These are phyloP conservation scores for Antheraea pernyi DNA, from an alignment of 1,140 invertebrate species.

Conservation along the genomic window DNA sequence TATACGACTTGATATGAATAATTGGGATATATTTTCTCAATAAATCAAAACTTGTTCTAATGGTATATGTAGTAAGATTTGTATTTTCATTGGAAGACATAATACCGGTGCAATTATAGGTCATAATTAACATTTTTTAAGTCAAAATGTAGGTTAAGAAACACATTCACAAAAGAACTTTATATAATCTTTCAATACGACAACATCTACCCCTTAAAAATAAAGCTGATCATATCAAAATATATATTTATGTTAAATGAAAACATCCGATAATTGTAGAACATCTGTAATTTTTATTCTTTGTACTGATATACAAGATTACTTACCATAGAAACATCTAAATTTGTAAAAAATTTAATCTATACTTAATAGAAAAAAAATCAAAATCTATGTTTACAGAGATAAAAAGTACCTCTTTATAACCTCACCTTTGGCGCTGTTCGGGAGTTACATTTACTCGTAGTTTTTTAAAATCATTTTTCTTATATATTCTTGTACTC, in stretches of 20 bases:
- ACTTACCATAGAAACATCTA: constrained; percentile 51
- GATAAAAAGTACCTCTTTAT: constrained; percentile 42
- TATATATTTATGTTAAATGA: constrained; percentile 54
- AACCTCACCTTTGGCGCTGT: neutral
- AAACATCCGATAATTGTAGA: constrained; percentile 44
- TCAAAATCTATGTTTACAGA: constrained; percentile 44
- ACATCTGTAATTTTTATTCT: constrained; percentile 49
- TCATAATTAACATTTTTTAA: neutral
- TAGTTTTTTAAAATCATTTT: neutral
- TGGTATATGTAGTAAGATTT: neutral
- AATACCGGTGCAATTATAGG: neutral
- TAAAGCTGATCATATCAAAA: constrained; percentile 64
- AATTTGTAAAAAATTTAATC: constrained; percentile 49
- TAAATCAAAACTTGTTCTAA: too few species aligned
- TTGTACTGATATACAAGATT: constrained; percentile 75
- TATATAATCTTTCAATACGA: neutral
- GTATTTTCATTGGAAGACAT: neutral
- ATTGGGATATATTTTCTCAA: too few species aligned
- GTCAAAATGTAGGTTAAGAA: neutral
- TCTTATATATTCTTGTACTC: too few species aligned
- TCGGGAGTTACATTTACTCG: constrained; percentile 26
- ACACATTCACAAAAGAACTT: constrained; percentile 4
- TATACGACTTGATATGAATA: too few species aligned
- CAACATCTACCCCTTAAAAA: constrained; percentile 26
- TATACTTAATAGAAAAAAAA: constrained; percentile 51